A percentile compares a stretch with the other conserved stretches of the same genome.
Evolutionary conservation across 1,140 invertebrate genomes (phyloP).

Genomic region (Oryctes rhinoceros): DNA sequence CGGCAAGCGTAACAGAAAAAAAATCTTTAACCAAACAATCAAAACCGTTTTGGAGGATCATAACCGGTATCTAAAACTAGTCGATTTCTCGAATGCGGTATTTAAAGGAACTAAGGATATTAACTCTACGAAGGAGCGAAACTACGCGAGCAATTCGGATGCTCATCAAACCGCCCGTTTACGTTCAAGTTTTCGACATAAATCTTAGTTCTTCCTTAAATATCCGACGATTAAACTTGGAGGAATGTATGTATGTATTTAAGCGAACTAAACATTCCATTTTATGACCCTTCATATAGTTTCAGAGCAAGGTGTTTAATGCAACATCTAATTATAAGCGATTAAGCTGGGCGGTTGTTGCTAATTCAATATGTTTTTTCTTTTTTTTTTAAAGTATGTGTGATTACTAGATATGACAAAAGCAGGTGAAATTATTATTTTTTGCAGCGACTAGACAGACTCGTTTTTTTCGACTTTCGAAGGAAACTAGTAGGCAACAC

Average conservation of each 20-base stretch:
- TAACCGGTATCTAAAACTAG: background rate
- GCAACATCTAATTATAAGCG: background rate
- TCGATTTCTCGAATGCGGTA: background rate
- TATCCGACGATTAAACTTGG: background rate
- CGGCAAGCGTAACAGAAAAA: background rate
- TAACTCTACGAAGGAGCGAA: background rate
- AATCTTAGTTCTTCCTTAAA: constrained; percentile 21
- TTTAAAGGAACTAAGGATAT: background rate
- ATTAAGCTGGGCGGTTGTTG: background rate
- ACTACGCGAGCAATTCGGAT: background rate
- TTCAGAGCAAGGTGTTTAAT: background rate
- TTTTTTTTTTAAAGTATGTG: too few relatives aligned
- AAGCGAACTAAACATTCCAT: background rate
- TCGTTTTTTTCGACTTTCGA: too few relatives aligned
- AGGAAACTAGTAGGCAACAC: too few relatives aligned
- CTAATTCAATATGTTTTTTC: too few relatives aligned
- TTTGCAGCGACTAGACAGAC: too few relatives aligned
- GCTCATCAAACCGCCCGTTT: background rate
- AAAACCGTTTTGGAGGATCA: background rate
- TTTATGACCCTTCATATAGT: background rate
- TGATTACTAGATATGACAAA: too few relatives aligned
- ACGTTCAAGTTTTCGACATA: background rate
- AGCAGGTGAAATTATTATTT: too few relatives aligned
- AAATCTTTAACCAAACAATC: background rate
- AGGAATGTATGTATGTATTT: constrained; percentile 15